Evolutionary conservation across 2,888 invertebrate species (phyloP).

Genomic region (Harpalus rubripes): DNA sequence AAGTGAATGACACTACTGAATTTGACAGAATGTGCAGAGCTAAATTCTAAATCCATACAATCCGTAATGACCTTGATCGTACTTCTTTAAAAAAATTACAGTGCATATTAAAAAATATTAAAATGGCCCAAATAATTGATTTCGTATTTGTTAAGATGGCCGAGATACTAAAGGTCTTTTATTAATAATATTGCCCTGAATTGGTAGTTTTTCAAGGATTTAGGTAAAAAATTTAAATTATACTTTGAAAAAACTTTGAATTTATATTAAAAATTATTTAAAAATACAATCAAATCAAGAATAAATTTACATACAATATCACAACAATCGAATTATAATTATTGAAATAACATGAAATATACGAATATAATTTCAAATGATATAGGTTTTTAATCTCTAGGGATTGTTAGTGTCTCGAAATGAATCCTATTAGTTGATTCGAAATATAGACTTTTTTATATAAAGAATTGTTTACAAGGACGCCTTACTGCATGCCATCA

Average conservation of each 20-base stretch:
- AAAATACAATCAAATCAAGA: constrained; percentile 39
- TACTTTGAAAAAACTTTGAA: constrained; percentile 3
- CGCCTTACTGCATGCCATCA: constrained; percentile 95
- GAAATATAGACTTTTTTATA: not conserved
- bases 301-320: constrained; percentile 26
- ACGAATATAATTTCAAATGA: constrained; percentile 7
- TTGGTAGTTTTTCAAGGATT: too few species aligned
- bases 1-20: too few species aligned
- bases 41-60: too few species aligned
- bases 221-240: not conserved
- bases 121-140: too few species aligned
- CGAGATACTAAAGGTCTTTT: too few species aligned
- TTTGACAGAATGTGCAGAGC: too few species aligned
- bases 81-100: too few species aligned
- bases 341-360: constrained; percentile 9
- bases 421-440: constrained; percentile 12
- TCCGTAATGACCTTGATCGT: too few species aligned
- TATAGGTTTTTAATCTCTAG: constrained; percentile 28
- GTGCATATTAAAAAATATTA: too few species aligned
- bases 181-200: too few species aligned
- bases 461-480: constrained; percentile 80
- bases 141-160: too few species aligned
- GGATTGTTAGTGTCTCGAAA: constrained; percentile 15
- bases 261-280: constrained; percentile 36
- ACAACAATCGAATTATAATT: constrained; percentile 20